A percentile compares a stretch with the other conserved stretches of the same genome.
Conservation (phyloP, 1,140 invertebrate species). For the Drosophila serrata region DNA sequence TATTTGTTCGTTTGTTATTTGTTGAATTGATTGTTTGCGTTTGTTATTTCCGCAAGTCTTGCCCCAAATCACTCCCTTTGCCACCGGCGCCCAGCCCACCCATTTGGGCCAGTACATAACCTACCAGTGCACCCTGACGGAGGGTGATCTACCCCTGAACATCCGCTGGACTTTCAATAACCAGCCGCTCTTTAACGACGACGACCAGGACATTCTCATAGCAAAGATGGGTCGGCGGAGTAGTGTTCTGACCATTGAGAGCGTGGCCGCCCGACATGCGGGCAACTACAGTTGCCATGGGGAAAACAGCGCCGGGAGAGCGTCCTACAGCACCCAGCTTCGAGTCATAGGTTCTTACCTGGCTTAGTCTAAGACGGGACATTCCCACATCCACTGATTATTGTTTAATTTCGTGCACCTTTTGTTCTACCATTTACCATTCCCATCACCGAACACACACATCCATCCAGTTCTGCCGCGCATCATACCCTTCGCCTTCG, state of each 20-base stretch:
- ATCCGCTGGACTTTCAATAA: slow-evolving; percentile 92
- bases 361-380: background rate
- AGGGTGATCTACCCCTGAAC: slow-evolving; percentile 93
- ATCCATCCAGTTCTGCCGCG: slow-evolving; percentile 89
- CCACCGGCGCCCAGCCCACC: slow-evolving; percentile 87
- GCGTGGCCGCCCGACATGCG: slow-evolving; percentile 89
- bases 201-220: slow-evolving; percentile 85
- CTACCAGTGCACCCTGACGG: slow-evolving; percentile 88
- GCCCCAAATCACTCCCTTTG: slow-evolving; percentile 88
- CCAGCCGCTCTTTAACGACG: slow-evolving; percentile 85
- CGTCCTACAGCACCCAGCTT: slow-evolving; percentile 86
- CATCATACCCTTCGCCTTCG: slow-evolving; percentile 89
- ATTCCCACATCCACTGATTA: slow-evolving; percentile 17
- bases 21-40: slow-evolving; percentile 17
- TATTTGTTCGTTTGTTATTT: slow-evolving; percentile 18
- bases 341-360: slow-evolving; percentile 79
- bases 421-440: slow-evolving; percentile 49
- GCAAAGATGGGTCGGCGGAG: slow-evolving; percentile 86
- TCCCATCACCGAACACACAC: slow-evolving; percentile 35
- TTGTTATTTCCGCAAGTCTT: slow-evolving; percentile 85
- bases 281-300: slow-evolving; percentile 90
- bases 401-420: slow-evolving; percentile 40
- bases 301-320: slow-evolving; percentile 90
- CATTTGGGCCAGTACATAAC: slow-evolving; percentile 89
- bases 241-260: slow-evolving; percentile 91